A percentile compares a stretch with the other conserved stretches of the same genome.
These are phyloP conservation scores for Benthosema pterotum DNA, from an alignment of 2,797 vertebrate genomes.

Conservation along the genomic window DNA sequence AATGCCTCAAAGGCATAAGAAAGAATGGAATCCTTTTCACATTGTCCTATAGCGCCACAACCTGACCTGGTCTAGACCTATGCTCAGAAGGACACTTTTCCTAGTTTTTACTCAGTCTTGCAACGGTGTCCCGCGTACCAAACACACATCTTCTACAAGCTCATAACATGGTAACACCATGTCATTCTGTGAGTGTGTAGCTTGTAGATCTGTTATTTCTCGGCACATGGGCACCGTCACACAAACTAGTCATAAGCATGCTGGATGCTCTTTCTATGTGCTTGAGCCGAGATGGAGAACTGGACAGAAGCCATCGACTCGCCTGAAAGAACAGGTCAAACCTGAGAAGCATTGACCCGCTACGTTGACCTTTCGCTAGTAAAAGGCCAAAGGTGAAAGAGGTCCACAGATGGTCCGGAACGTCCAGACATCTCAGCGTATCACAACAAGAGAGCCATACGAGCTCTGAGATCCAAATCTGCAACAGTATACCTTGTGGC, in stretches of 20 bases:
- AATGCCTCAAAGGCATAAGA: no score
- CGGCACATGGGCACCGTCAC: no score
- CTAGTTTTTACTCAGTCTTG: no score
- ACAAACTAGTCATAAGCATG: constrained; percentile 10
- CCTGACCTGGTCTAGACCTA: no score
- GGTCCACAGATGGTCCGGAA: constrained; percentile 62
- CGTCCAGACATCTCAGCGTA: constrained; percentile 36
- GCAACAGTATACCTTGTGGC: constrained; percentile 28
- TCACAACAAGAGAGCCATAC: constrained; percentile 26
- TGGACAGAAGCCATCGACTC: constrained; percentile 43
- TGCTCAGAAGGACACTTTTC: no score
- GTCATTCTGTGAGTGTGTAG: not conserved
- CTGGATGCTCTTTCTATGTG: constrained; percentile 9
- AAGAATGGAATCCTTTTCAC: no score
- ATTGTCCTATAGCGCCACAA: no score
- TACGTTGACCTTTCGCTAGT: constrained; percentile 42
- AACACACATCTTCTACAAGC: no score
- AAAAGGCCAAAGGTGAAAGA: constrained; percentile 65
- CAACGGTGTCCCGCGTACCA: no score
- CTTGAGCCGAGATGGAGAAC: not conserved
- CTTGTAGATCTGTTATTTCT: not conserved
- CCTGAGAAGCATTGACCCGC: constrained; percentile 59
- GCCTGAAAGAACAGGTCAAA: constrained; percentile 54
- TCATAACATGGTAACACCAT: not conserved
- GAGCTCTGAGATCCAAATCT: constrained; percentile 38